Evolutionary conservation across 2,888 invertebrate genomes (phyloP).

Genomic region (Lycaena phlaeas): DNA sequence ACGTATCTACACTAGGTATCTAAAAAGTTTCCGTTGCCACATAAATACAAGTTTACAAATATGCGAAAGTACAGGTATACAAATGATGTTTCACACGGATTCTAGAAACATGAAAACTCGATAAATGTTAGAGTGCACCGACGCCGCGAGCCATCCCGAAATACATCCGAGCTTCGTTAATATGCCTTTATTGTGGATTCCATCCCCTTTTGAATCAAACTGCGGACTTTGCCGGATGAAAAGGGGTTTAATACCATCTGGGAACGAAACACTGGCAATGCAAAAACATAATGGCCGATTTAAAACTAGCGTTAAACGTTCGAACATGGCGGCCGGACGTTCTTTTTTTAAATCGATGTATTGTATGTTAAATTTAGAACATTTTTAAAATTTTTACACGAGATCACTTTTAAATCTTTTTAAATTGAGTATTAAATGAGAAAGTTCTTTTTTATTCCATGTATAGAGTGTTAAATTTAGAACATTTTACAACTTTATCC

Average conservation of each 20-base stretch:
- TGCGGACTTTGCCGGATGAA: slow-evolving; percentile 20
- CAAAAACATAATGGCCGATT: slow-evolving; percentile 6
- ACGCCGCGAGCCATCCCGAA: slow-evolving; percentile 43
- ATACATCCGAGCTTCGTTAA: slow-evolving; percentile 26
- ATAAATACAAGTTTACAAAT: too few species aligned
- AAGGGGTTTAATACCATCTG: slow-evolving; percentile 16
- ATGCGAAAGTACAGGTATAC: not conserved
- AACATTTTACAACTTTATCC: too few species aligned
- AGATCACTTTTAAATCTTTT: too few species aligned
- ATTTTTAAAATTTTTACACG: too few species aligned
- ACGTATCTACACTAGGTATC: too few species aligned
- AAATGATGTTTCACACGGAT: slow-evolving; percentile 9
- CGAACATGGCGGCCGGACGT: not conserved
- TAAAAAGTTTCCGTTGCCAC: too few species aligned
- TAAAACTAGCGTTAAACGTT: slow-evolving; percentile 8
- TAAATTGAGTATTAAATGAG: too few species aligned
- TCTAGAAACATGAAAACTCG: slow-evolving; percentile 55
- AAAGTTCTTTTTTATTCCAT: too few species aligned
- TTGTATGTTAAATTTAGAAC: slow-evolving; percentile 5
- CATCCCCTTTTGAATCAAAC: slow-evolving; percentile 21
- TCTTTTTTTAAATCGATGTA: slow-evolving; percentile 4
- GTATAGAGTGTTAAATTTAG: too few species aligned
- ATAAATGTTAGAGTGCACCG: slow-evolving; percentile 63
- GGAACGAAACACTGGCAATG: slow-evolving; percentile 12
- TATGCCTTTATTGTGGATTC: slow-evolving; percentile 23